Base-by-base conservation (phyloP, 2,797 vertebrate species). In the Cossypha polioptera region DNA sequence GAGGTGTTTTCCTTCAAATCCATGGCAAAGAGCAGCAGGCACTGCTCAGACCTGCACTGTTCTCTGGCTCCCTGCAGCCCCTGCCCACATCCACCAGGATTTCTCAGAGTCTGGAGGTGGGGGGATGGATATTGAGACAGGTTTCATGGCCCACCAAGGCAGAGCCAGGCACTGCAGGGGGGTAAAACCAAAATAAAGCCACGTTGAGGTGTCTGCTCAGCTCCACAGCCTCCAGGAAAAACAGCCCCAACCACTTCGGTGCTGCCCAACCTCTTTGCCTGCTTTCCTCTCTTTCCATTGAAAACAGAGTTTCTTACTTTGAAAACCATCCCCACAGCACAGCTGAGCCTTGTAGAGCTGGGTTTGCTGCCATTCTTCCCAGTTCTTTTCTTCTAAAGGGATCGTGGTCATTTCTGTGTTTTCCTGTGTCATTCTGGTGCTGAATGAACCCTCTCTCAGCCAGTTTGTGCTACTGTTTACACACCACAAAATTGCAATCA, bases 81-180 rank as follows among this genome's bases (percentile, higher is more conserved):
- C 59, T 8, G 0, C 21, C 40, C 59, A 5, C 22, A 21, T 12
- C 31, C 36, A 2, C 16, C 9, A 16, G 6, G 47, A 18, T 47
- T 57, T 33, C 67, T 57, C 38, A 38, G 3, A 3, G 7, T 48
- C 72, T 61, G 82, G 62, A 67, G 26, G 4, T 24, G 36, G 8
- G 6, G 16, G 17, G 9, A 17, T 21, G 4, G 1, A 0, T 36
- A 31, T 4, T 3, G 3, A 74, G 14, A 3, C 33, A 40, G 2
- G 10, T 45, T 72, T 59, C 19, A 10, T 22, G 28, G 18, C 40
- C 28, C 24, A 11, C n/a, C 22, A 51, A 40, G 55, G 74, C 62
- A 78, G 28, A 75, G 15, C 21, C 50, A 55, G 65, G 29, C 35
- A 33, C 36, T 5, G 1, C n/a, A 43, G 4, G 0, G 1, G 31